Base-by-base conservation (phyloP, 2,888 invertebrate genomes). In the Pristionchus mayeri region DNA sequence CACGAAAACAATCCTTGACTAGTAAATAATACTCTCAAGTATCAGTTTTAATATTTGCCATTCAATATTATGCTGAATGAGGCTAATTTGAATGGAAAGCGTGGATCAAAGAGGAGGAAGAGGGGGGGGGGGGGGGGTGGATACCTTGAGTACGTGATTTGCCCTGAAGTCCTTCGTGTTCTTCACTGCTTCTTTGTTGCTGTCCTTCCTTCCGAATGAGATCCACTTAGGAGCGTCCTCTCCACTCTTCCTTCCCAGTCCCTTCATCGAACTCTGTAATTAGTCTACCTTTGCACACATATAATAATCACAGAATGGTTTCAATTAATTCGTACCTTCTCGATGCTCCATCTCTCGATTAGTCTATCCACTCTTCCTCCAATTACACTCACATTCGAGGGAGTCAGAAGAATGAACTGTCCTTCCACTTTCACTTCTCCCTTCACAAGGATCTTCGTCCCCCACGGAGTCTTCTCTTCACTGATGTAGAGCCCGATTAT, bases 271-370 rank as follows among this genome's bases (percentile, higher is more conserved):
- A 50, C 44, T 83, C 83, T 83, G 52, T 7, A 84, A 63, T 21
- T 34, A 30, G 4, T n/a, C 27, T 67, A 67, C 21, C 21, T 24
- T 7, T 57, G 57, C 21, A 21, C 57, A 13, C 21, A 21, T 34
- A 27, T 60, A 27, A n/a, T n/a, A n/a, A n/a, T n/a, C n/a, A n/a
- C 63, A 60, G 30, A 13, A 24, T 34, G 6, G 40, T 71, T 6
- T 34, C 13, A 44, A 44, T 44, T 6, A 44, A 48, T 79, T 30
- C 16, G 54, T 18, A 91, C 87, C 86, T 87, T 88, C 63, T 90
- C 90, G 16, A 89, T 84, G 75, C 85, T 86, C 91, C 91, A 91
- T 81, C 87, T 89, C 75, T 91, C 91, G n/a, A 91, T 87, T 57
- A 91, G 84, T 21, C 86, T 84, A 11, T 87, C 88, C 18, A 91